Conservation (phyloP, 2,797 vertebrate genomes). For the Lates japonicus region DNA sequence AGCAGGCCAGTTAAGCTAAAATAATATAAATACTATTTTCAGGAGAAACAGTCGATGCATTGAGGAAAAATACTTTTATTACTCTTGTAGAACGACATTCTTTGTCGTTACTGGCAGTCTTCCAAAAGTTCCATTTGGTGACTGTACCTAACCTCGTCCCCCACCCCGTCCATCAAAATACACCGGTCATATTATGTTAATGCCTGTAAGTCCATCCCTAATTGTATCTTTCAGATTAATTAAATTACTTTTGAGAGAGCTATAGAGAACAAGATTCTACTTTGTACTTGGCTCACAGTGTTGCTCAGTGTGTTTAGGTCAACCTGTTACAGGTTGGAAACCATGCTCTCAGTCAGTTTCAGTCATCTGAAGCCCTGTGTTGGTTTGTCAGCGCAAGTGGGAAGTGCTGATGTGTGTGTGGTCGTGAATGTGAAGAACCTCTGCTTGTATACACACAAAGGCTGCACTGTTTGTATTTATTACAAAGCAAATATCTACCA, state of each 20-base stretch:
- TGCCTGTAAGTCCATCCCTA: neutral
- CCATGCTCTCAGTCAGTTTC: neutral
- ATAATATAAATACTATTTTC: neutral
- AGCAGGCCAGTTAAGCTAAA: neutral
- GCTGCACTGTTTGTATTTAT: neutral
- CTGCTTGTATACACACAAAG: neutral
- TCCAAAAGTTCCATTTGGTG: constrained; percentile 52
- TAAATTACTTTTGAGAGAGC: neutral
- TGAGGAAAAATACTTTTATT: neutral
- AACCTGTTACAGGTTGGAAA: constrained; percentile 23
- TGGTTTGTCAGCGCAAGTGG: neutral
- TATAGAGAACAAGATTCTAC: neutral
- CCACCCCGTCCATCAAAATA: neutral
- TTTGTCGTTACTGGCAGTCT: constrained; percentile 17
- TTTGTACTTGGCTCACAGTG: too few species aligned
- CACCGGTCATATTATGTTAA: neutral
- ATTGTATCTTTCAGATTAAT: neutral
- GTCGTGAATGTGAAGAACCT: neutral
- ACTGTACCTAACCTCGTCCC: neutral
- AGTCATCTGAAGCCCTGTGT: constrained; percentile 3
- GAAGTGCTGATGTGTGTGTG: neutral
- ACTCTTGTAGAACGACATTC: neutral
- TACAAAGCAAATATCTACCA: neutral
- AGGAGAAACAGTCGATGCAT: neutral
- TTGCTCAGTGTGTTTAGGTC: neutral